A percentile compares a stretch with the other conserved stretches of the same genome.
phyloP scores from a whole-genome alignment of 2,888 invertebrate genomes.

The Malacosoma neustria region DNA sequence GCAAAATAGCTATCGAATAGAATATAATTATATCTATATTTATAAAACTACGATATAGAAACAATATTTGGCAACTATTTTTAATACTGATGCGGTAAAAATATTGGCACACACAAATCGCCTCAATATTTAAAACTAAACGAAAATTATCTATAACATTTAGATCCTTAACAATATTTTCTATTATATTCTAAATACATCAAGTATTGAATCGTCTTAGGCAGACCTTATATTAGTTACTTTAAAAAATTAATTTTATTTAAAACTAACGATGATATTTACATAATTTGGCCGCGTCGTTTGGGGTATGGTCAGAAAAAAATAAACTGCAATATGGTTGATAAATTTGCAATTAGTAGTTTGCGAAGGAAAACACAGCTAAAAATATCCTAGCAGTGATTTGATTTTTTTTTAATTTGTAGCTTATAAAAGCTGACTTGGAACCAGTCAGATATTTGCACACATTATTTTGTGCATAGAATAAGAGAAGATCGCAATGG shows the following conservation, averaged over 20 bases:
- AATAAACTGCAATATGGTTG: conserved; percentile 47
- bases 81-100: conserved; percentile 76
- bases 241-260: conserved; percentile 35
- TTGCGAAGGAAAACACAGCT: too few relatives aligned
- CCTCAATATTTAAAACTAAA: conserved; percentile 52
- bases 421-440: conserved; percentile 31
- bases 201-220: conserved; percentile 67
- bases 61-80: conserved; percentile 65
- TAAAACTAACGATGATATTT: conserved; percentile 50
- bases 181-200: conserved; percentile 63
- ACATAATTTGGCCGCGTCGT: conserved; percentile 50
- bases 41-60: conserved; percentile 54
- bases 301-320: conserved; percentile 43
- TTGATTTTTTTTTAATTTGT: too few relatives aligned
- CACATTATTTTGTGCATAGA: too few relatives aligned
- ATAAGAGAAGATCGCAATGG: too few relatives aligned
- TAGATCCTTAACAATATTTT: conserved; percentile 28
- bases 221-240: conserved; percentile 49
- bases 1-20: conserved; percentile 40
- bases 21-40: conserved; percentile 66
- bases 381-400: too few relatives aligned
- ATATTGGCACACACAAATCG: conserved; percentile 68
- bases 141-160: conserved; percentile 61
- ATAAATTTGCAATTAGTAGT: too few relatives aligned
- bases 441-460: too few relatives aligned